phyloP scores from a whole-genome alignment of 2,888 invertebrate species.

The Pseudoips prasinana region DNA sequence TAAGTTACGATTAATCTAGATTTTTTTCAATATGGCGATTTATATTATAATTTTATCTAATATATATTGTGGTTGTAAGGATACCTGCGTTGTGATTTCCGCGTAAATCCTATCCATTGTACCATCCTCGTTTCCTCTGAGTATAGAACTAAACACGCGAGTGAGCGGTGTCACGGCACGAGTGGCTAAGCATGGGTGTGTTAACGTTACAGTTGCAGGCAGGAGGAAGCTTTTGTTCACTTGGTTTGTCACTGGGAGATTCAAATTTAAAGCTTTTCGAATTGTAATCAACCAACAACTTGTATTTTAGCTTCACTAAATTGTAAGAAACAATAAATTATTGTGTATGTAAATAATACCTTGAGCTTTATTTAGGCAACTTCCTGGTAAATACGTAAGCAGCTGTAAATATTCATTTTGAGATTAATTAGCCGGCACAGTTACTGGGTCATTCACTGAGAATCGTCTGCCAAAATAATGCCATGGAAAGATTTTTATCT shows the following conservation, averaged over 20 bases:
- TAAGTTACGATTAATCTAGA: slow-evolving; percentile 80
- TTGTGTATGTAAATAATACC: slow-evolving; percentile 80
- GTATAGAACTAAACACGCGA: slow-evolving; percentile 39
- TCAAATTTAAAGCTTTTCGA: slow-evolving; percentile 74
- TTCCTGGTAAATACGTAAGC: slow-evolving; percentile 52
- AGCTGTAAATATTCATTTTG: slow-evolving; percentile 38
- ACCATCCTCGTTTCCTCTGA: slow-evolving; percentile 59
- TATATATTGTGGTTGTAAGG: slow-evolving; percentile 89
- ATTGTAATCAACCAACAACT: slow-evolving; percentile 79
- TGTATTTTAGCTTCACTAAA: slow-evolving; percentile 82
- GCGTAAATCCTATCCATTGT: slow-evolving; percentile 60
- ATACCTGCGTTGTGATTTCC: slow-evolving; percentile 82
- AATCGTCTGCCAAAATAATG: slow-evolving; percentile 33
- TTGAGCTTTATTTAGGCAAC: slow-evolving; percentile 76
- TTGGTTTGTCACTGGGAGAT: slow-evolving; percentile 70
- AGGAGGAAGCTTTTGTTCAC: slow-evolving; percentile 68
- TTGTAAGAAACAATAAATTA: slow-evolving; percentile 82
- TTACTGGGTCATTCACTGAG: slow-evolving; percentile 36
- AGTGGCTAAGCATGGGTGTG: slow-evolving; percentile 68
- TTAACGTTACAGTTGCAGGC: slow-evolving; percentile 60
- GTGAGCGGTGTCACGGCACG: slow-evolving; percentile 49
- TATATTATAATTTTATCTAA: slow-evolving; percentile 84
- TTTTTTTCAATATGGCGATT: slow-evolving; percentile 83
- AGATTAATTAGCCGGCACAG: slow-evolving; percentile 34
- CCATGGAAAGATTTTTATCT: slow-evolving; percentile 24